Percentiles rank a stretch among this genome's conserved stretches.
Evolutionary conservation across 2,888 invertebrate species (phyloP).

Genomic region (Nephrotoma flavescens): DNA sequence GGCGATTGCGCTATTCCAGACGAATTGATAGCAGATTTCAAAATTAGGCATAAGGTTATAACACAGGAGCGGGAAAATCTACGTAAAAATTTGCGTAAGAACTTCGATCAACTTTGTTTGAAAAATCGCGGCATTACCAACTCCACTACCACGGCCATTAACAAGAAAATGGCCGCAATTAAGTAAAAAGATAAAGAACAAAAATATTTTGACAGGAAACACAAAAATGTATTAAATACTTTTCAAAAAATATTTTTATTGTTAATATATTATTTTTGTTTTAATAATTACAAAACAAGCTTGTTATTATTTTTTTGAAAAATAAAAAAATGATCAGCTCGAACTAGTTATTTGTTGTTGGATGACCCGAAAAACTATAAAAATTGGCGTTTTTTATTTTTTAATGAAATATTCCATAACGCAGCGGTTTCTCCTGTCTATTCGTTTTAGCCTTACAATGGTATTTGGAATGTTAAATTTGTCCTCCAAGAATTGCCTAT

Average conservation of each 20-base stretch:
- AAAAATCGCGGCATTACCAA: slow-evolving; percentile 3
- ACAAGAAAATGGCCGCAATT: background rate
- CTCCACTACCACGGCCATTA: background rate
- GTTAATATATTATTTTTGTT: background rate
- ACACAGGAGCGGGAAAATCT: slow-evolving; percentile 68
- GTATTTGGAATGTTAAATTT: too few species aligned
- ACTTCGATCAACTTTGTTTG: slow-evolving; percentile 64
- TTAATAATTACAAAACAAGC: background rate
- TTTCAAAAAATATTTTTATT: background rate
- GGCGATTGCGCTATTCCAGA: slow-evolving; percentile 67
- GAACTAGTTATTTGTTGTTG: background rate
- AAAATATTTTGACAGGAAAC: background rate
- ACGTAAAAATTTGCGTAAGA: slow-evolving; percentile 63
- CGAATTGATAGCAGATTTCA: slow-evolving; percentile 78
- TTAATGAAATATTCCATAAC: too few species aligned
- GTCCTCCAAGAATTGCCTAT: too few species aligned
- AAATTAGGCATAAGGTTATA: slow-evolving; percentile 62
- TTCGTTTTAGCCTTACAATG: too few species aligned
- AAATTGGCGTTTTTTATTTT: background rate
- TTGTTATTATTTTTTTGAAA: background rate
- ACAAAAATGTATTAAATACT: background rate
- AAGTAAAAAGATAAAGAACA: background rate
- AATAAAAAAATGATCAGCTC: background rate
- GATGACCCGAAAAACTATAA: background rate
- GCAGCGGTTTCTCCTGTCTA: too few species aligned